Evolutionary conservation across 1,140 invertebrate genomes (phyloP), one percentile per base, ranked within the genome.

Genomic region (Hormaphis cornu): DNA sequence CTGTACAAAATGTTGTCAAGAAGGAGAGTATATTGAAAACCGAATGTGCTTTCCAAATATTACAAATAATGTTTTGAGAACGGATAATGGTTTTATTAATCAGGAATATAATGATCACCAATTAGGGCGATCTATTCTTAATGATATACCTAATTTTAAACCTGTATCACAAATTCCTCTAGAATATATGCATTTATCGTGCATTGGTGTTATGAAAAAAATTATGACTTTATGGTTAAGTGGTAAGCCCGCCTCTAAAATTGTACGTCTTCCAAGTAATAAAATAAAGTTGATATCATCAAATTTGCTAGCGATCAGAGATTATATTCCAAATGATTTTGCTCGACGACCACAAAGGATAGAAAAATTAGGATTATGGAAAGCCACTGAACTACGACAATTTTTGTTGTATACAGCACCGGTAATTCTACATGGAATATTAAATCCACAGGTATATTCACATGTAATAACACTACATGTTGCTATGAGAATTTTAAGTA

Each of bases 331-430:
- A 22, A 66, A 20, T 20, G 76, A 75, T 59, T 77, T 77, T 72
- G 42, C 26, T 16, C 72, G 75, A 59, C 75, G 74, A 70, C 61
- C 72, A 35, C 22, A 73, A 54, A 18, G 20, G 8, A 63, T 77
- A 12, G 58, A 71, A 10, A 46, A 72, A 28, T 44, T 75, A 35
- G 69, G 70, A 8, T 14, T 66, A 22, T 78, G 74, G 73, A 78
- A 78, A 73, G 76, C 76, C 24, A 78, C 74, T 4, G 75, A 77
- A 70, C 75, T 75, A 46, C 66, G 79, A 37, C 73, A 75, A 20
- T 80, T 80, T 72, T 46, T 80, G 8, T 58, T 80, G 9, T 80
- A 80, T 71, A 75, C 74, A 37, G 79, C 78, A 6, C 75, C 76
- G 35, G 70, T 78, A 24, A 75, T 77, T n/a, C 73, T 76, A 12